These are phyloP conservation scores for Aphelenchoides besseyi DNA, from an alignment of 1,140 invertebrate genomes.

Conservation along the genomic window DNA sequence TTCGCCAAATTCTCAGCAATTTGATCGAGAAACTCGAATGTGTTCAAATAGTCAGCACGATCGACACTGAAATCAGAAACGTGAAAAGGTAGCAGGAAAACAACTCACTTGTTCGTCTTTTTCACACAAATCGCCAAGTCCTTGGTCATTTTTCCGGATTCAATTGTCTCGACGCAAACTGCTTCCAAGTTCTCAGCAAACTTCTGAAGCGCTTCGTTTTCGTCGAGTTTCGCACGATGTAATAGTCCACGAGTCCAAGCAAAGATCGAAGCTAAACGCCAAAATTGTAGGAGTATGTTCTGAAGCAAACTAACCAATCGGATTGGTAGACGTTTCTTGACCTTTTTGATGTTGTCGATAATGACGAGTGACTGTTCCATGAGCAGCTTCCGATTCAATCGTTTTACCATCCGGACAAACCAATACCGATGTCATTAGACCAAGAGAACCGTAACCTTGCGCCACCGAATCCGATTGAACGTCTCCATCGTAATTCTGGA, in stretches of 20 bases:
- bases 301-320: constrained; percentile 20
- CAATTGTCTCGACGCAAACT: constrained; percentile 89
- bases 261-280: constrained; percentile 81
- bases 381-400: constrained; percentile 92
- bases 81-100: constrained; percentile 18
- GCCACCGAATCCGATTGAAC: constrained; percentile 81
- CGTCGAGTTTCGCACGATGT: constrained; percentile 87
- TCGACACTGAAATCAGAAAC: constrained; percentile 68
- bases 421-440: constrained; percentile 91
- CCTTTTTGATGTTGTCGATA: constrained; percentile 79
- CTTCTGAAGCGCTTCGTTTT: constrained; percentile 69
- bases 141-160: constrained; percentile 92
- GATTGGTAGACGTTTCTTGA: constrained; percentile 60
- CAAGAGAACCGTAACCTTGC: constrained; percentile 74
- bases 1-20: constrained; percentile 84
- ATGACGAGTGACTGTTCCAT: constrained; percentile 93
- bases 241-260: constrained; percentile 89
- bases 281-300: neutral
- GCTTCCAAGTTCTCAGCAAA: constrained; percentile 73
- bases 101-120: constrained; percentile 66
- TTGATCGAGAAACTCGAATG: constrained; percentile 94
- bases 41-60: constrained; percentile 85
- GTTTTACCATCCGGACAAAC: constrained; percentile 93
- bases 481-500: constrained; percentile 98
- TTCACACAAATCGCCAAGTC: constrained; percentile 97